Percentiles rank a stretch among this genome's conserved stretches.
These are phyloP conservation scores for Phylloscopus whistleri DNA, from an alignment of 2,113 vertebrate genomes.

Conservation along the genomic window DNA sequence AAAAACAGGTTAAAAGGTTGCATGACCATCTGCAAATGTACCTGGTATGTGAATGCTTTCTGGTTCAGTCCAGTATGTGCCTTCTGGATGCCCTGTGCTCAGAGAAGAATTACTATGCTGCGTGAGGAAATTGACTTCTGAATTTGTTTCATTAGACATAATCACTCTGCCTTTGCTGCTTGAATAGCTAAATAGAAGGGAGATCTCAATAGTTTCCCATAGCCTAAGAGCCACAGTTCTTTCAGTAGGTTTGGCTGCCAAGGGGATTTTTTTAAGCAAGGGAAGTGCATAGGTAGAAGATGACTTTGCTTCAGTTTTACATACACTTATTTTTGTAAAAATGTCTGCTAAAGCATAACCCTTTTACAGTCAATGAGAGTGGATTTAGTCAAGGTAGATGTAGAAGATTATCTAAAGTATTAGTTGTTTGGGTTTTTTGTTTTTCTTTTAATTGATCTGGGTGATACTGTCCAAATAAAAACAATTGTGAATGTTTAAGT, in stretches of 20 bases:
- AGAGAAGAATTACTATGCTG: neutral
- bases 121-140: neutral
- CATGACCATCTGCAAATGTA: neutral
- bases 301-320: neutral
- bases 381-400: neutral
- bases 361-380: neutral
- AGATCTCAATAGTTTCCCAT: neutral
- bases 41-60: neutral
- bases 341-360: neutral
- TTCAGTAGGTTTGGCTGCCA: neutral
- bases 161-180: neutral
- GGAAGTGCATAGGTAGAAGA: neutral
- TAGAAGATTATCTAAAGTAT: neutral
- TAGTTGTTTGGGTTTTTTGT: neutral
- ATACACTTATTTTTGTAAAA: neutral
- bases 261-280: neutral
- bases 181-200: neutral
- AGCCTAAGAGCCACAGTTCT: neutral
- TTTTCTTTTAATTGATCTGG: neutral
- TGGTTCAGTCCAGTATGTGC: neutral
- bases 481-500: neutral
- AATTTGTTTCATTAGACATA: neutral
- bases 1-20: neutral
- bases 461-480: neutral
- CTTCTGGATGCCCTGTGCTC: neutral